These are phyloP conservation scores for Trichogramma pretiosum DNA, from an alignment of 1,140 invertebrate genomes.

Conservation along the genomic window DNA sequence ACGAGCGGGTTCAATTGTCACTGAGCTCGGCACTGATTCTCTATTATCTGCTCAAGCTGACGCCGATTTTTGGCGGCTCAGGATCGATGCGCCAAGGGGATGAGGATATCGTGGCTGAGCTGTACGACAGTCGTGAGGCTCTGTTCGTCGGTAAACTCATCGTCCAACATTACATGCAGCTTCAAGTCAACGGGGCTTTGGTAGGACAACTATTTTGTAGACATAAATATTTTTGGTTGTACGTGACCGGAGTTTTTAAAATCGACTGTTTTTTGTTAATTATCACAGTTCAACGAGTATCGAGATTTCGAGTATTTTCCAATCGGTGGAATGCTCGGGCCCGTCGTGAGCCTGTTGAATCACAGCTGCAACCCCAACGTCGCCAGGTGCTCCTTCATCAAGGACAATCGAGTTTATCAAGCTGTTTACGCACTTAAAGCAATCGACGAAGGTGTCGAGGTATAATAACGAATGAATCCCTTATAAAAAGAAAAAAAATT, in stretches of 20 bases:
- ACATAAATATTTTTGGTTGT: too few species aligned
- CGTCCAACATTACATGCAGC: neutral
- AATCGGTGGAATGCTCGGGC: constrained; percentile 58
- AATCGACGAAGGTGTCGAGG: constrained; percentile 58
- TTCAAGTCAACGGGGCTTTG: constrained; percentile 1
- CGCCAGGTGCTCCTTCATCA: constrained; percentile 48
- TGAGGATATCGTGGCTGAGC: too few species aligned
- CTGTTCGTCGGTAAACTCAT: constrained; percentile 49
- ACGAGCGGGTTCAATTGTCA: constrained; percentile 68
- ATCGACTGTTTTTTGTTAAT: too few species aligned
- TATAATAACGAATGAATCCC: too few species aligned
- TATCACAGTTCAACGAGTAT: constrained; percentile 10
- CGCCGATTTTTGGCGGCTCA: constrained; percentile 50
- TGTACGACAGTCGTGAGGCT: constrained; percentile 19
- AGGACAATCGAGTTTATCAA: constrained; percentile 36
- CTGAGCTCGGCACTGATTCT: constrained; percentile 59
- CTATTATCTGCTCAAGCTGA: constrained; percentile 53
- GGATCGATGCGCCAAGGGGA: constrained; percentile 17
- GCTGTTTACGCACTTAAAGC: constrained; percentile 53
- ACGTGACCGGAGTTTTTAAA: too few species aligned
- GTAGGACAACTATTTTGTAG: too few species aligned
- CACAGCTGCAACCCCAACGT: constrained; percentile 87
- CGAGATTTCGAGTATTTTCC: neutral
- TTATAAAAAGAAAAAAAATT: neutral
- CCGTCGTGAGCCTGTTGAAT: constrained; percentile 74